These are phyloP conservation scores for Catotricha subobsoleta DNA, from an alignment of 2,888 invertebrate genomes.

Conservation along the genomic window DNA sequence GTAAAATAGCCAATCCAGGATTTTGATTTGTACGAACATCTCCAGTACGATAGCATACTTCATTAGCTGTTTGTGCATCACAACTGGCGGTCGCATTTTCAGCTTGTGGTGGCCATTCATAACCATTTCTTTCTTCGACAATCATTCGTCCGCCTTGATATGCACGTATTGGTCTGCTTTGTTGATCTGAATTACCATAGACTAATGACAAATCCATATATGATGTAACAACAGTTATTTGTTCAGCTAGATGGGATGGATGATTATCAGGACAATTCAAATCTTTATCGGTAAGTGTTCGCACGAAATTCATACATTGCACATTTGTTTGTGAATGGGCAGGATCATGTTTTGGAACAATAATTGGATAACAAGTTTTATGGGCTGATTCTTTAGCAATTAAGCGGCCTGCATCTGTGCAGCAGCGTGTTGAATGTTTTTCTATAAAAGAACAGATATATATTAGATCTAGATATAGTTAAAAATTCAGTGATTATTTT, in stretches of 20 bases:
- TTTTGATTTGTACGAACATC: conserved; percentile 33
- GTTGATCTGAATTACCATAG: conserved; percentile 54
- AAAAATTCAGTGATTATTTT: conserved; percentile 23
- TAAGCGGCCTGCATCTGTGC: conserved; percentile 38
- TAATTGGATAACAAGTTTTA: conserved; percentile 35
- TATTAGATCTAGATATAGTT: not conserved
- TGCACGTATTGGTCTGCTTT: conserved; percentile 46
- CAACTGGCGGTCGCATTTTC: conserved; percentile 53
- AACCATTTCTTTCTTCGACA: conserved; percentile 39
- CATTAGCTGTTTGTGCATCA: conserved; percentile 39
- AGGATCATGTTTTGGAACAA: conserved; percentile 35
- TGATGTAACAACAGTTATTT: conserved; percentile 48
- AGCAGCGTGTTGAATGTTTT: conserved; percentile 41
- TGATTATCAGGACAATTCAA: conserved; percentile 36
- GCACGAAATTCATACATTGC: conserved; percentile 43
- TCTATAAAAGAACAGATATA: conserved; percentile 23
- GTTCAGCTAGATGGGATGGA: conserved; percentile 38
- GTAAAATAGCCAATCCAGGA: conserved; percentile 30
- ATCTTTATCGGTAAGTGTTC: conserved; percentile 44
- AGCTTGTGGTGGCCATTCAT: conserved; percentile 52
- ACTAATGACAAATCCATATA: conserved; percentile 63
- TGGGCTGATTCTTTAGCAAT: conserved; percentile 28
- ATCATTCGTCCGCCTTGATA: conserved; percentile 47
- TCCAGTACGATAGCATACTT: conserved; percentile 61
- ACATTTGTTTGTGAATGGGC: conserved; percentile 31